phyloP scores from a whole-genome alignment of 1,140 invertebrate species.

The Venustaconcha ellipsiformis region DNA sequence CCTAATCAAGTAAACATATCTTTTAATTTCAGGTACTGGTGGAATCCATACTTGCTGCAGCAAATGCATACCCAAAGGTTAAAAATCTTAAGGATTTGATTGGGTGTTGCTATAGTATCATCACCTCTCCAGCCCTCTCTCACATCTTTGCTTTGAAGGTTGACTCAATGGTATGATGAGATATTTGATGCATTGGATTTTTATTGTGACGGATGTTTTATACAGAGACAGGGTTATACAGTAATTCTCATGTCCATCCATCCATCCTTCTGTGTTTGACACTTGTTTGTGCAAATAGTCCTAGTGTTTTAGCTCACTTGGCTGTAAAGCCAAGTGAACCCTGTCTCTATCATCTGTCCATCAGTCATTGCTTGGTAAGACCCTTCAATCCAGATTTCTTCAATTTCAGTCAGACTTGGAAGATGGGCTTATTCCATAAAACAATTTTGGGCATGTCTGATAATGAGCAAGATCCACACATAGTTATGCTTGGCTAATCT shows the following conservation, averaged over 20 bases:
- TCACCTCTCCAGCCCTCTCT: slow-evolving; percentile 32
- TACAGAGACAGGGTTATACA: neutral
- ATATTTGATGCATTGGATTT: neutral
- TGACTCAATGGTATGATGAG: slow-evolving; percentile 33
- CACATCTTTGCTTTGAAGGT: slow-evolving; percentile 32
- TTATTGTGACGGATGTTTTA: neutral
- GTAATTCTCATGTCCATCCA: neutral
- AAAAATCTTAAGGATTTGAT: slow-evolving; percentile 14
- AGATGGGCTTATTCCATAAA: too few relatives aligned
- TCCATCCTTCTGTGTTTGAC: neutral
- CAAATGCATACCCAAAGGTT: neutral
- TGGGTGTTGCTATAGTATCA: slow-evolving; percentile 29
- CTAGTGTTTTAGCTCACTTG: too few relatives aligned
- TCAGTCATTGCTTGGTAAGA: too few relatives aligned
- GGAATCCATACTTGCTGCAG: slow-evolving; percentile 7
- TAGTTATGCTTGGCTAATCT: too few relatives aligned
- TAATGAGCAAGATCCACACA: too few relatives aligned
- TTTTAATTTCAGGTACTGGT: slow-evolving; percentile 24
- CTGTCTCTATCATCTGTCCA: too few relatives aligned
- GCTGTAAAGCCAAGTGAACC: too few relatives aligned
- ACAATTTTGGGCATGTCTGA: too few relatives aligned
- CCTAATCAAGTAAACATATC: neutral
- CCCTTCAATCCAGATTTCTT: too few relatives aligned
- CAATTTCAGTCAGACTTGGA: too few relatives aligned
- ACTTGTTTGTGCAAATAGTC: too few relatives aligned